These are phyloP conservation scores for Phocoena phocoena DNA, from an alignment of 2,113 vertebrate genomes.

Conservation along the genomic window DNA sequence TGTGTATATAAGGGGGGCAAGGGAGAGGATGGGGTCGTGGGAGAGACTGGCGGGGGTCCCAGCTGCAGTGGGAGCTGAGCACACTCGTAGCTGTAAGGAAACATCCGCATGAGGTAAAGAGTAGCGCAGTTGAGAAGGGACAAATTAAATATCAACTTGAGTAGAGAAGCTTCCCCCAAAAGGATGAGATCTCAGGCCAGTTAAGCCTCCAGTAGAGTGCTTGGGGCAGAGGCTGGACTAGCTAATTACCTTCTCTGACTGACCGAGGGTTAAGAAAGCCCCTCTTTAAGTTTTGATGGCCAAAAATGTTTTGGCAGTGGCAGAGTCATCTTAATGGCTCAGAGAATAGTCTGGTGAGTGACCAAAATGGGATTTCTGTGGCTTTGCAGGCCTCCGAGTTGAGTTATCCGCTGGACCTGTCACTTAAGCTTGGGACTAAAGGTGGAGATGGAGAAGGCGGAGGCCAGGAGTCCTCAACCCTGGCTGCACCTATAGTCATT, in stretches of 20 bases:
- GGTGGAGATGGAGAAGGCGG: background rate
- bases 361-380: background rate
- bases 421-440: background rate
- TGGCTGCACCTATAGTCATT: background rate
- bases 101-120: background rate
- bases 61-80: background rate
- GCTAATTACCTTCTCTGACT: background rate
- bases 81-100: background rate
- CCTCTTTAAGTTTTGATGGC: slow-evolving; percentile 11
- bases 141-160: background rate
- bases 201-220: background rate
- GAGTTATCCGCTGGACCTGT: background rate
- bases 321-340: background rate
- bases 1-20: background rate
- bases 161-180: background rate
- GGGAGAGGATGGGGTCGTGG: background rate
- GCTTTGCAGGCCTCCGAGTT: background rate
- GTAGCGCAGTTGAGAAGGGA: background rate
- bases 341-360: background rate
- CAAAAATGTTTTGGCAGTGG: background rate
- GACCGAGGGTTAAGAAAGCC: background rate
- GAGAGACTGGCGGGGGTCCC: background rate
- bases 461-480: background rate
- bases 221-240: background rate
- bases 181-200: background rate